Evolutionary conservation across 2,797 vertebrate genomes (phyloP).

Genomic region (Myoxocephalus aenaeus): DNA sequence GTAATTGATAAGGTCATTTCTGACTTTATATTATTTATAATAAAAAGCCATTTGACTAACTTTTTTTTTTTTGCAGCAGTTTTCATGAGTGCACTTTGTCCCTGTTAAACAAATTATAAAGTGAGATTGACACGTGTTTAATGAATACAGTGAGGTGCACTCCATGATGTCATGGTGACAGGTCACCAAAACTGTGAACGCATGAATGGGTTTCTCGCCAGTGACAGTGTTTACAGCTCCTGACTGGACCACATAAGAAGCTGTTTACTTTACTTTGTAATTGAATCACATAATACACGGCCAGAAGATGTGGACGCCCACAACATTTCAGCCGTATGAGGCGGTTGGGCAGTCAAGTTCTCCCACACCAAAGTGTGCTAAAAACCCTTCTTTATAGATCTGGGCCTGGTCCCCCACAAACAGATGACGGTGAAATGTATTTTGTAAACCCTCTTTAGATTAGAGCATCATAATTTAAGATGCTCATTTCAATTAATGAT

Average conservation of each 20-base stretch:
- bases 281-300: background rate
- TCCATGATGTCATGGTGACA: background rate
- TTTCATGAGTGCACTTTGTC: too few relatives aligned
- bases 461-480: background rate
- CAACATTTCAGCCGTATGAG: background rate
- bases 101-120: too few relatives aligned
- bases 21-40: background rate
- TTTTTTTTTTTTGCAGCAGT: too few relatives aligned
- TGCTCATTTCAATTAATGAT: background rate
- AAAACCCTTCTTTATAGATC: background rate
- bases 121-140: background rate
- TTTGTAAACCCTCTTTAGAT: background rate
- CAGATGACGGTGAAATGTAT: background rate
- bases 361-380: background rate
- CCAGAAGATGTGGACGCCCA: background rate
- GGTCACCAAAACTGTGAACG: conserved; percentile 32
- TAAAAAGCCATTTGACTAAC: too few relatives aligned
- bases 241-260: conserved; percentile 37
- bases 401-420: background rate
- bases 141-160: background rate
- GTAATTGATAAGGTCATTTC: background rate
- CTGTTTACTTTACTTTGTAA: background rate
- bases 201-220: conserved; percentile 15
- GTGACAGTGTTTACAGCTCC: conserved; percentile 47
- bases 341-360: background rate